Evolutionary conservation across 2,113 vertebrate genomes (phyloP), one percentile per base, ranked within the genome.

Genomic region (Microcebus murinus): DNA sequence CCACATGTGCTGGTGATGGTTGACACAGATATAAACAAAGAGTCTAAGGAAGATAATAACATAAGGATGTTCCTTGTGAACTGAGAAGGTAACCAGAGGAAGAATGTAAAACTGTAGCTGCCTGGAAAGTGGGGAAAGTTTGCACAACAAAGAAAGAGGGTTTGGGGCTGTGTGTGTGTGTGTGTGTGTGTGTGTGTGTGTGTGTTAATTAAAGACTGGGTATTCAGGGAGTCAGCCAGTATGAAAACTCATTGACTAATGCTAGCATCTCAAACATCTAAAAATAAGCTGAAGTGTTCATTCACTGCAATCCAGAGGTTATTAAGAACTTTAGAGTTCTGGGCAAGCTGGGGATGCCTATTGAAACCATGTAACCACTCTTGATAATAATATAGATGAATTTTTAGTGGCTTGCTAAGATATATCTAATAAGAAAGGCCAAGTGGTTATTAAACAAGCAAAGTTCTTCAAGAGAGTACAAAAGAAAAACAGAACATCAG

Each of bases 391-490:
- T 68, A 87, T 18, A 90, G 42, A 77, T 61, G 15, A 87, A 65
- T 79, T 92, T 73, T 80, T 8, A 84, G 57, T 71, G 18, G 1
- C 29, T 90, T 80, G 31, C 27, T 13, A 87, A 92, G 65, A 71
- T 70, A 31, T 14, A 57, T 80, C 90, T 95, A 76, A 71, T 52
- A 70, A 91, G 42, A 8, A 71, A 83, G 23, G 61, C 21, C 45
- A 90, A 74, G 20, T 73, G 67, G 10, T 93, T 89, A 55, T 67
- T 77, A 27, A 70, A 94, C 0, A 48, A 89, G 55, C 27, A 73
- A 61, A 55, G 21, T 57, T 91, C 61, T 96, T 92, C 55, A 87
- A 83, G 67, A 11, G 61, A 81, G 21, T n/a, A 3, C 61, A 97
- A 79, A 83, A 89, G 25, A 70, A 74, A 6, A 65, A 61, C 39